Base-by-base conservation (phyloP, 1,140 invertebrate genomes). In the Lasioglossum baleicum region DNA sequence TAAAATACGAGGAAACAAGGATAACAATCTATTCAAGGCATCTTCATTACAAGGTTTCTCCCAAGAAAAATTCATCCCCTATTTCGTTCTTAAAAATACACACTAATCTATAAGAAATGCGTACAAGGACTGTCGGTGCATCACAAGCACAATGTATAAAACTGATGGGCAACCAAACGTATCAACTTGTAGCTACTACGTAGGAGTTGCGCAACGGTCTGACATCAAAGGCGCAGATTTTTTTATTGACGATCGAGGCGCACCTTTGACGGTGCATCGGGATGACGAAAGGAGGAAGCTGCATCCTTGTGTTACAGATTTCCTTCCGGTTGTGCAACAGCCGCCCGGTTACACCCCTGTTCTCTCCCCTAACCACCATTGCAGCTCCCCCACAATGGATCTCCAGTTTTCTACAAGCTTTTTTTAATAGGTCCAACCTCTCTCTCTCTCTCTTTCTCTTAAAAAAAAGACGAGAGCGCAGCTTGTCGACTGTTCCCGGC, bases 291-390 rank as follows among this genome's bases (percentile, higher is more conserved):
- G 51, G 44, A 53, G 53, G 64, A 65, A 22, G 66, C n/a, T 17
- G 42, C 53, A 63, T 71, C 22, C 67, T 69, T 81, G 61, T 64
- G 66, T 81, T 76, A 67, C 73, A 58, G 69, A 68, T 75, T 77
- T 51, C 69, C 83, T 87, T 87, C 86, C 85, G 86, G 86, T 87
- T 87, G 79, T 77, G 85, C 53, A 87, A 87, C 82, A 78, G 71
- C 60, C 78, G 66, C 66, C 77, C 69, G 61, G 70, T 75, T 85
- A 42, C 81, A 83, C 70, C 68, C 64, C 56, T 48, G 44, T 26
- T 60, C 56, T 26, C 66, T 58, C 80, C 44, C 51, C 31, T 51
- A 35, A 15, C 11, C 61, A 15, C 22, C 69, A 53, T 56, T 65
- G 60, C 53, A 17, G 70, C 26, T 64, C 53, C 51, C 64, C 67